Conservation (phyloP, 2,113 vertebrate genomes). For the Pluvianellus socialis region DNA sequence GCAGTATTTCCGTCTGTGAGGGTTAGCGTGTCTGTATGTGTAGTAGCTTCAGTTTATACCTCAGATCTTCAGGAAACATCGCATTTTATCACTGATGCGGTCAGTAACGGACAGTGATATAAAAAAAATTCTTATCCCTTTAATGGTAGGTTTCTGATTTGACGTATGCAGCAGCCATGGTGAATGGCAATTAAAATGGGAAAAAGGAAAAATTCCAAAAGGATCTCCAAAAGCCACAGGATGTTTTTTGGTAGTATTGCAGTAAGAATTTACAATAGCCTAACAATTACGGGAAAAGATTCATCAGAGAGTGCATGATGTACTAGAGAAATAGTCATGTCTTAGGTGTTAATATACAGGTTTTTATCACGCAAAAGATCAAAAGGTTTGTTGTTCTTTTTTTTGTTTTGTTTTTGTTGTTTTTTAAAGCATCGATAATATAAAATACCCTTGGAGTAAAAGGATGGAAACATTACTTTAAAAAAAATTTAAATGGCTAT, state of each 20-base stretch:
- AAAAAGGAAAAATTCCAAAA: background rate
- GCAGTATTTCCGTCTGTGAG: background rate
- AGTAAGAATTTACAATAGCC: background rate
- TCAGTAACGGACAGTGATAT: background rate
- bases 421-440: background rate
- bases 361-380: conserved; percentile 35
- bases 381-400: background rate
- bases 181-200: background rate
- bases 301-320: background rate
- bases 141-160: background rate
- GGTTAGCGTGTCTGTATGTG: background rate
- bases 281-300: background rate
- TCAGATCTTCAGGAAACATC: background rate
- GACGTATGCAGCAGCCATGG: background rate
- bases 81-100: background rate
- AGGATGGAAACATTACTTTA: background rate
- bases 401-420: too few relatives aligned
- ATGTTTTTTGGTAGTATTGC: background rate
- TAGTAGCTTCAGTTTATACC: background rate
- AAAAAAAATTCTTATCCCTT: background rate
- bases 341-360: background rate
- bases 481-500: background rate
- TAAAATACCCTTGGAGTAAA: background rate
- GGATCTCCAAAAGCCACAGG: background rate
- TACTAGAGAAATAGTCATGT: conserved; percentile 42